Percentiles rank a stretch among this genome's conserved stretches.
Evolutionary conservation across 2,113 vertebrate genomes (phyloP).

Genomic region (Potamarius usumacintae): DNA sequence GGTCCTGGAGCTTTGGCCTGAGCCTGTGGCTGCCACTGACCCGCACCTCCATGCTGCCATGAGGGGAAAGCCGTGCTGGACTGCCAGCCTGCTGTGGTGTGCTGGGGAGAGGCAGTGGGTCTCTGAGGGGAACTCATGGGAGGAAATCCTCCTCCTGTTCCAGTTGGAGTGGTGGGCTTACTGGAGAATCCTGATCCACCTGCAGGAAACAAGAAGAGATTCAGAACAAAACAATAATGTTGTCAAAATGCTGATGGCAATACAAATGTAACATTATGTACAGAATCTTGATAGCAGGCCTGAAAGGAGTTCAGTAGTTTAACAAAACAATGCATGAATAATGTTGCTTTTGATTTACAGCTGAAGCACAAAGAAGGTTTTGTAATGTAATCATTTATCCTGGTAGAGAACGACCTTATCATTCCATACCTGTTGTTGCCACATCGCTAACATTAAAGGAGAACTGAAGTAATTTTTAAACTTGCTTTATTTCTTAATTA

Average conservation of each 20-base stretch:
- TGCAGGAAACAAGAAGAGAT: conserved; percentile 32
- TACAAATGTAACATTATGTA: not conserved
- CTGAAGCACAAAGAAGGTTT: not conserved
- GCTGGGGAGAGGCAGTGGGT: conserved; percentile 87
- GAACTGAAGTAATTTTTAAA: too few relatives aligned
- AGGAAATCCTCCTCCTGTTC: conserved; percentile 84
- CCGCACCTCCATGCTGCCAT: conserved; percentile 73
- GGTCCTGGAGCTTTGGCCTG: conserved; percentile 72
- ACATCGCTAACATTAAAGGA: not conserved
- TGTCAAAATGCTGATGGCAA: not conserved
- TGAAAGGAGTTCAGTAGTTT: not conserved
- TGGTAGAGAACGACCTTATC: not conserved
- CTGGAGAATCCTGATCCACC: conserved; percentile 90
- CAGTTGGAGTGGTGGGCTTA: conserved; percentile 93
- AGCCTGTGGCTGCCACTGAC: conserved; percentile 55
- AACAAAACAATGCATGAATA: not conserved
- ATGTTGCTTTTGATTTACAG: not conserved
- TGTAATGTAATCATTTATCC: not conserved
- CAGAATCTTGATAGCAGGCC: not conserved
- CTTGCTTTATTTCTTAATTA: too few relatives aligned
- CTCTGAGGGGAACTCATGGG: conserved; percentile 88
- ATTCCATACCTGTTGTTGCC: not conserved
- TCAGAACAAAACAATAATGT: not conserved
- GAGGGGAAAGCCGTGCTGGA: conserved; percentile 71
- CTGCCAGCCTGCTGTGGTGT: conserved; percentile 81